These are phyloP conservation scores for Fukomys damarensis DNA, from an alignment of 2,113 vertebrate genomes.

Conservation along the genomic window DNA sequence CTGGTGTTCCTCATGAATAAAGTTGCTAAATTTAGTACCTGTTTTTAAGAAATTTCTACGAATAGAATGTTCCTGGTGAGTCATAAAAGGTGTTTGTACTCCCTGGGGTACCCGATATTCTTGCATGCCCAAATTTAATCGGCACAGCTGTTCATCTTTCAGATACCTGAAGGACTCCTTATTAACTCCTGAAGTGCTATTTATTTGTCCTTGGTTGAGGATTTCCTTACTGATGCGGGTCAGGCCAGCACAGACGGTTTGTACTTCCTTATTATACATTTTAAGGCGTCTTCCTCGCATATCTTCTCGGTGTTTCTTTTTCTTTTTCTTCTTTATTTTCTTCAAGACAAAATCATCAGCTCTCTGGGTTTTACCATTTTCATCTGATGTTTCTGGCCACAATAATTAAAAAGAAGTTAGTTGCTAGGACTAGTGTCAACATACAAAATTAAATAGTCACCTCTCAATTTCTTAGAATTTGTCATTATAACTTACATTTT, in stretches of 20 bases:
- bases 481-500: constrained; percentile 39
- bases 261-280: constrained; percentile 95
- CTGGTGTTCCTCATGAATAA: constrained; percentile 96
- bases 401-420: constrained; percentile 84
- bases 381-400: constrained; percentile 91
- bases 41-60: constrained; percentile 95
- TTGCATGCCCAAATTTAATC: constrained; percentile 87
- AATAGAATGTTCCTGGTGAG: constrained; percentile 96
- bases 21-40: constrained; percentile 91
- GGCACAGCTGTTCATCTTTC: constrained; percentile 90
- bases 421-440: constrained; percentile 77
- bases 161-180: constrained; percentile 88
- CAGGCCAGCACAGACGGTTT: constrained; percentile 92
- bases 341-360: constrained; percentile 93
- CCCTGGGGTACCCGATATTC: constrained; percentile 90
- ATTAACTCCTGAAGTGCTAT: constrained; percentile 85
- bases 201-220: constrained; percentile 85
- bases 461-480: constrained; percentile 55
- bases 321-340: constrained; percentile 97
- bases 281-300: constrained; percentile 91
- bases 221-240: constrained; percentile 86
- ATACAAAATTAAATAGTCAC: constrained; percentile 63
- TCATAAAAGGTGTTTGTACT: constrained; percentile 91
- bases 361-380: constrained; percentile 92
- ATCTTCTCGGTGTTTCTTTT: constrained; percentile 95